Evolutionary conservation across 2,888 invertebrate species (phyloP), one percentile per base, ranked within the genome.

Genomic region (Altica lythri): DNA sequence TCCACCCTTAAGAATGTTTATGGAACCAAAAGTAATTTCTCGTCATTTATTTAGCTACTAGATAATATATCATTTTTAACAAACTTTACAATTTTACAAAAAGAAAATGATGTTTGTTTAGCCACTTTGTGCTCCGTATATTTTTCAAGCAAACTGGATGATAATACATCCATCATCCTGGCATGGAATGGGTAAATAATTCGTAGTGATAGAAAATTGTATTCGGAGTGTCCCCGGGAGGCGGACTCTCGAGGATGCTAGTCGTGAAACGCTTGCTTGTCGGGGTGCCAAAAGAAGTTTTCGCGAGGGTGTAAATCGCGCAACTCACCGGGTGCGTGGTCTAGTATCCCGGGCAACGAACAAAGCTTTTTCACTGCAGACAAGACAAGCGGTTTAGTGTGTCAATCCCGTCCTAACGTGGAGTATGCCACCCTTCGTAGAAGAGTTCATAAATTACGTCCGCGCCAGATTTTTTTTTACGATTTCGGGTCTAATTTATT

Each of bases 271-370:
- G 40, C 12, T 22, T 40, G 40, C 22, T 12, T 12, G 38, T 19
- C 13, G 40, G 25, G 40, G 49, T 40, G 37, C 40, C 49, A 42
- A 42, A 40, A 30, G 40, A 16, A 19, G 30, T 10, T n/a, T 30
- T 40, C 14, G 13, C 22, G 18, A 32, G 30, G 44, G 17, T 22
- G 30, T 19, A 22, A 13, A 14, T 27, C 49, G 52, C 56, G 55
- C 55, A 55, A 46, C 50, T 32, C 46, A 17, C 47, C 34, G 22
- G 32, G 30, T 48, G 48, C 48, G 53, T 53, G 25, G 38, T 34
- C 27, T 60, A 61, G 69, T 67, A 67, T 63, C 65, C 70, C 67
- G 66, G 70, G 69, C 68, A 68, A 70, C 68, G 60, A 55, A 63
- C 64, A 59, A 67, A 66, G 62, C 66, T 46, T 43, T 57, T 49